Conservation (phyloP, 2,888 invertebrate species). For the Augochlorella aurata region DNA sequence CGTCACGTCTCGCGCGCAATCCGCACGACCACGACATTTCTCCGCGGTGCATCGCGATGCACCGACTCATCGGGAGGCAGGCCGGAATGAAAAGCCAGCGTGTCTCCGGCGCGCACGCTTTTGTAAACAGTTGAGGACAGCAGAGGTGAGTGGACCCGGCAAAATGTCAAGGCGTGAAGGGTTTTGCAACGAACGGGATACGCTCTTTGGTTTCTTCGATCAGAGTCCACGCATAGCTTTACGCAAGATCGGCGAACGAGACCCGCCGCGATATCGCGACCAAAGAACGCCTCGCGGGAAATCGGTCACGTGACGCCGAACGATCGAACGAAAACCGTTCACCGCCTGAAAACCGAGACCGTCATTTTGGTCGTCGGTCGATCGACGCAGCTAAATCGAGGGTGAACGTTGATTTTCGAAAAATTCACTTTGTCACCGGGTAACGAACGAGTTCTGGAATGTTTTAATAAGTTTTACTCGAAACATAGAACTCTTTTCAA, state of each 20-base stretch:
- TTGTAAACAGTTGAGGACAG: conserved; percentile 60
- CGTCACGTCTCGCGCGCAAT: conserved; percentile 44
- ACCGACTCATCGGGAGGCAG: conserved; percentile 70
- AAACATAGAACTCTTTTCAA: too few species aligned
- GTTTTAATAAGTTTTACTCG: too few species aligned
- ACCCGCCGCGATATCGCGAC: conserved; percentile 21
- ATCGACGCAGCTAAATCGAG: not conserved
- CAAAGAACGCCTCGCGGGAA: conserved; percentile 11
- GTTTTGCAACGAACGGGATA: conserved; percentile 66
- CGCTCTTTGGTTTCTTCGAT: conserved; percentile 39
- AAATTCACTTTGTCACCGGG: too few species aligned
- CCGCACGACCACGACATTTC: conserved; percentile 65
- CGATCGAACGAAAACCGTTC: not conserved
- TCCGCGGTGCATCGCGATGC: conserved; percentile 44
- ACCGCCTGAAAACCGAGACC: conserved; percentile 1
- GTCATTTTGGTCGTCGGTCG: conserved; percentile 2
- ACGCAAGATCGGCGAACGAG: conserved; percentile 45
- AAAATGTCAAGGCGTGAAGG: conserved; percentile 73
- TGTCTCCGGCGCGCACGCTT: conserved; percentile 35
- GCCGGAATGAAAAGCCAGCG: conserved; percentile 63
- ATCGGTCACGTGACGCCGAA: conserved; percentile 12
- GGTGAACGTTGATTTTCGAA: not conserved
- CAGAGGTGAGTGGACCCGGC: conserved; percentile 68
- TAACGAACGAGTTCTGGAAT: too few species aligned
- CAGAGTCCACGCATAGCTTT: conserved; percentile 34